Evolutionary conservation across 2,888 invertebrate genomes (phyloP).

Genomic region (Orthonychiurus folsomi): DNA sequence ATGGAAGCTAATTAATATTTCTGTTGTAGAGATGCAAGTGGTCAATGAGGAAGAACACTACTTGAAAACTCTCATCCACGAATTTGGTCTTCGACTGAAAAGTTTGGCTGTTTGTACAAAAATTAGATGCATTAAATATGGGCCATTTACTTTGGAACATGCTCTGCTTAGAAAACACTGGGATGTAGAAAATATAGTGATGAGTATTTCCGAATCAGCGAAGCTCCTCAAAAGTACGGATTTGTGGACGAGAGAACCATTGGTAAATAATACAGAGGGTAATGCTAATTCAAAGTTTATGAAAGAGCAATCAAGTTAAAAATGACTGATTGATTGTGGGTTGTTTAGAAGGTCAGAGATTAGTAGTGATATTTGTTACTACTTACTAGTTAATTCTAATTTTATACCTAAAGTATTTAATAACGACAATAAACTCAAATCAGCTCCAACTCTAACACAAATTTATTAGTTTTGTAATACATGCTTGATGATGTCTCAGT

Average conservation of each 20-base stretch:
- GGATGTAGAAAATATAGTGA: constrained; percentile 58
- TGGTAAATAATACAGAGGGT: constrained; percentile 3
- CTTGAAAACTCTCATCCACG: constrained; percentile 67
- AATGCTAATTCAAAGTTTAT: no score
- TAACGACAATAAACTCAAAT: no score
- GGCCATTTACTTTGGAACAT: constrained; percentile 65
- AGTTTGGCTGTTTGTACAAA: constrained; percentile 70
- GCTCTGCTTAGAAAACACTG: constrained; percentile 76
- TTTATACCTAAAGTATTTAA: no score
- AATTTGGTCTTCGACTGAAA: constrained; percentile 69
- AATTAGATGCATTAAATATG: constrained; percentile 71
- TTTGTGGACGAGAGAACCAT: background rate
- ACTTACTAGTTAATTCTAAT: no score
- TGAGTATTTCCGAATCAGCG: constrained; percentile 51
- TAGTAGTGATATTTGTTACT: no score
- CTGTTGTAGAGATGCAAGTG: constrained; percentile 67
- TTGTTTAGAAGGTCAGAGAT: no score
- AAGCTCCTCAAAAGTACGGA: background rate
- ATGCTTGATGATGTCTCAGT: no score
- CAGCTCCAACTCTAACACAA: no score
- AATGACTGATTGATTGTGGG: no score
- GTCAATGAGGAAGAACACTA: constrained; percentile 75
- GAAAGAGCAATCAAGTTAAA: no score
- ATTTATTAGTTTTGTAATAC: no score
- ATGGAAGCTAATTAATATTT: background rate